These are phyloP conservation scores for Bradysia coprophila DNA, from an alignment of 1,140 invertebrate genomes.

Conservation along the genomic window DNA sequence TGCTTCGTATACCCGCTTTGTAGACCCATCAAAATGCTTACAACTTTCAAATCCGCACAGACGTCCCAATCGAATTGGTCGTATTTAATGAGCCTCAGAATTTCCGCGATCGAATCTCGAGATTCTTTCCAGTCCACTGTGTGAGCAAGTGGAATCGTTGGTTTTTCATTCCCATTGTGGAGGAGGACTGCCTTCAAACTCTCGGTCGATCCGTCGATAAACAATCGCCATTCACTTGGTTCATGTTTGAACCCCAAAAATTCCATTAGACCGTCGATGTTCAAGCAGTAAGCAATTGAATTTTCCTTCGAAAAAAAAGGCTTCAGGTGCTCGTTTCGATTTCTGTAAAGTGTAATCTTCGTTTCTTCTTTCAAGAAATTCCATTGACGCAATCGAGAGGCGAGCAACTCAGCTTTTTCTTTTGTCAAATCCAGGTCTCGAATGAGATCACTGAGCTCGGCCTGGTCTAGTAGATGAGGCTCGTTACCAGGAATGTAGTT, in stretches of 20 bases:
- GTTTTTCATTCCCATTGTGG: conserved; percentile 4
- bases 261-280: not conserved
- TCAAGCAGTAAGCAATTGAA: not conserved
- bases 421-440: not conserved
- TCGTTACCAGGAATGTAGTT: not conserved
- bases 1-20: conserved; percentile 21
- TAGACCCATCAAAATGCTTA: conserved; percentile 15
- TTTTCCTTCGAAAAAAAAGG: not conserved
- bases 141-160: not conserved
- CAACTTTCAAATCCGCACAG: conserved; percentile 17
- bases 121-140: not conserved
- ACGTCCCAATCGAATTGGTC: conserved; percentile 12
- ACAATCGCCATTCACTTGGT: conserved; percentile 9
- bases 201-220: too few relatives aligned
- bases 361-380: not conserved
- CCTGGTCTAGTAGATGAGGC: not conserved
- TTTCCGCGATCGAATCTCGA: conserved; percentile 5
- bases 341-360: not conserved
- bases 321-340: not conserved
- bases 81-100: conserved; percentile 11
- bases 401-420: not conserved
- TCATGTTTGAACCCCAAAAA: conserved; percentile 3
- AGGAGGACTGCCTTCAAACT: conserved; percentile 8
- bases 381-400: not conserved
- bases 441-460: not conserved